phyloP scores from a whole-genome alignment of 2,797 vertebrate genomes.

The Sebastolobus alascanus region DNA sequence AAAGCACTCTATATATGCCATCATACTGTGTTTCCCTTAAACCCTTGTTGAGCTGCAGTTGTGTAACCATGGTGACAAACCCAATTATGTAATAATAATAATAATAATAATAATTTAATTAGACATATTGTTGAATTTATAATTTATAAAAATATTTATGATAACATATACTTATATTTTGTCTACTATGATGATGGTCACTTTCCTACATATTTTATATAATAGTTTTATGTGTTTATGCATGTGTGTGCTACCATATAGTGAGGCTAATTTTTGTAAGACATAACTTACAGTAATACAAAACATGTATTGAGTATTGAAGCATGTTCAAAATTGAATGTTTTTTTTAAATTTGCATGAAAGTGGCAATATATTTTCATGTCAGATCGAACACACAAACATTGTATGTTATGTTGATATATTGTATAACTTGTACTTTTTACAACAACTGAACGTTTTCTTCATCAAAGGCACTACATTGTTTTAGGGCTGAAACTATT shows the following conservation, averaged over 20 bases:
- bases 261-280: background rate
- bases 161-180: background rate
- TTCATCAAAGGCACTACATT: background rate
- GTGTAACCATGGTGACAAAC: background rate
- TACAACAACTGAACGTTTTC: background rate
- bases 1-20: too few relatives aligned
- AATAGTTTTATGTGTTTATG: background rate
- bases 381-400: background rate
- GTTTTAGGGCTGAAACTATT: too few relatives aligned
- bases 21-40: too few relatives aligned
- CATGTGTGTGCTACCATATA: too few relatives aligned
- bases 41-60: background rate
- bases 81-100: background rate
- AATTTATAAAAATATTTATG: background rate
- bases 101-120: too few relatives aligned
- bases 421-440: background rate
- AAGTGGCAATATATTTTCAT: background rate
- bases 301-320: background rate
- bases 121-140: background rate
- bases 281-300: background rate
- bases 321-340: fast-evolving
- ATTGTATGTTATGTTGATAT: background rate
- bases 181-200: background rate
- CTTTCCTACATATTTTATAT: background rate
- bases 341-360: background rate